These are phyloP conservation scores for Bombyx mori DNA, from an alignment of 1,140 invertebrate genomes.

Conservation along the genomic window DNA sequence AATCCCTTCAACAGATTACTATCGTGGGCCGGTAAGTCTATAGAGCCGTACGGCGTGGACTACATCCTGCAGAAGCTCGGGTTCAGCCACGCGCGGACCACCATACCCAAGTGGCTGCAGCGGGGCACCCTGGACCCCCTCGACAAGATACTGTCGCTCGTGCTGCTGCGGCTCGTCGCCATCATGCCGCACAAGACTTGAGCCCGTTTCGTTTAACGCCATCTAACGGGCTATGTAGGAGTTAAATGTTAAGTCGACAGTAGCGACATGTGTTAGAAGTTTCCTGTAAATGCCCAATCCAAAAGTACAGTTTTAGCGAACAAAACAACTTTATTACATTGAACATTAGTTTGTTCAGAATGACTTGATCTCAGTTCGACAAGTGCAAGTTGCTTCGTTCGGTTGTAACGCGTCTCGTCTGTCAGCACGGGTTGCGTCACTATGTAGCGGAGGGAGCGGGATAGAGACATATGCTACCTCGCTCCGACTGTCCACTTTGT, in stretches of 20 bases:
- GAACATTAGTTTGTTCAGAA: too few species aligned
- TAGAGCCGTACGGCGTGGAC: constrained; percentile 97
- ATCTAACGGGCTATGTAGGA: background rate
- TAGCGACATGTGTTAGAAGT: too few species aligned
- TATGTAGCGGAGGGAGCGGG: too few species aligned
- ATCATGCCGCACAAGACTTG: constrained; percentile 54
- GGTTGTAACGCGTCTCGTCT: too few species aligned
- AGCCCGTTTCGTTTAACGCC: background rate
- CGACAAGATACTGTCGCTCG: constrained; percentile 85
- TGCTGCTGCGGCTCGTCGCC: constrained; percentile 78
- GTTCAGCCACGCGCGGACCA: constrained; percentile 96
- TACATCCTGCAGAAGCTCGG: constrained; percentile 97
- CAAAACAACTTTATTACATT: too few species aligned
- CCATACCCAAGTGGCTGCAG: constrained; percentile 99
- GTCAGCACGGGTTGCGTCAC: too few species aligned
- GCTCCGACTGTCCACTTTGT: too few species aligned
- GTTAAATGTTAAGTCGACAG: background rate
- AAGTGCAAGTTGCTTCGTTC: too few species aligned
- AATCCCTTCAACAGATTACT: constrained; percentile 74
- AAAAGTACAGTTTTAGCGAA: too few species aligned
- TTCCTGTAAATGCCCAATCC: too few species aligned
- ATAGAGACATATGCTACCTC: too few species aligned
- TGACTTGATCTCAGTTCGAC: too few species aligned
- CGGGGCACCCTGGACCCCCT: constrained; percentile 96
- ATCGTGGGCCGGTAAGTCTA: constrained; percentile 96